Percentiles rank a stretch among this genome's conserved stretches.
Evolutionary conservation across 1,140 invertebrate genomes (phyloP).

Genomic region (Aphelenchoides avenae): DNA sequence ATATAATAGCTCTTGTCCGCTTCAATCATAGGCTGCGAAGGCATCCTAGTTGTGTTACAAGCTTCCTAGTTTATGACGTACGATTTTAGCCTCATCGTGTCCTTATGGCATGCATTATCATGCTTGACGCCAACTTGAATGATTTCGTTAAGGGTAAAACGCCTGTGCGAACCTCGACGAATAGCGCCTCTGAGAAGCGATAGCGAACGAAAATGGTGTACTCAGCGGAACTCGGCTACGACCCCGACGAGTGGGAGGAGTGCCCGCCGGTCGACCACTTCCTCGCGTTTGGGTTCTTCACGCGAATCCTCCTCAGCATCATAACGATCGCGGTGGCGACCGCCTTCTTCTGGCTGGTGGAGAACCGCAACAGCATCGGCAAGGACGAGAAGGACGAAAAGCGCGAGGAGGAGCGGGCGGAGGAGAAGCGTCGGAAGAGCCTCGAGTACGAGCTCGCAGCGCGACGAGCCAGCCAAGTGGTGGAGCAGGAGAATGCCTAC

Average conservation of each 20-base stretch:
- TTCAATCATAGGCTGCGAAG: too few relatives aligned
- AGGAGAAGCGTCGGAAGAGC: not conserved
- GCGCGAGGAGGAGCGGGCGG: not conserved
- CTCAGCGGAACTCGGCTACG: slow-evolving; percentile 40
- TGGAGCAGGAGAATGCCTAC: not conserved
- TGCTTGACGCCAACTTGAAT: too few relatives aligned
- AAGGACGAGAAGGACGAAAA: slow-evolving; percentile 4
- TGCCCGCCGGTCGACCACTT: slow-evolving; percentile 40
- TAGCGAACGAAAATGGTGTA: slow-evolving; percentile 26
- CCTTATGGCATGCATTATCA: too few relatives aligned
- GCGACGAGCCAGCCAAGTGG: slow-evolving; percentile 1
- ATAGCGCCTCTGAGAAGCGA: too few relatives aligned
- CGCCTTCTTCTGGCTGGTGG: slow-evolving; percentile 15
- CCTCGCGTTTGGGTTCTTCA: slow-evolving; percentile 15
- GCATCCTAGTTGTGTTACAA: too few relatives aligned
- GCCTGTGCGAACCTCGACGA: too few relatives aligned
- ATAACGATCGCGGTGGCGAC: slow-evolving; percentile 1
- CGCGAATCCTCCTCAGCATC: slow-evolving; percentile 8
- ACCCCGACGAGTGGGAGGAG: slow-evolving; percentile 51
- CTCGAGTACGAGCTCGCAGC: not conserved
- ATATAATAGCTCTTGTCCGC: too few relatives aligned
- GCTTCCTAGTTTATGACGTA: too few relatives aligned
- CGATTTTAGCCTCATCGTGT: too few relatives aligned
- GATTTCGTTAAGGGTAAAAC: too few relatives aligned
- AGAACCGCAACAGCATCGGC: slow-evolving; percentile 3